Conservation (phyloP, 2,888 invertebrate species). For the Alentia gelatinosa region DNA sequence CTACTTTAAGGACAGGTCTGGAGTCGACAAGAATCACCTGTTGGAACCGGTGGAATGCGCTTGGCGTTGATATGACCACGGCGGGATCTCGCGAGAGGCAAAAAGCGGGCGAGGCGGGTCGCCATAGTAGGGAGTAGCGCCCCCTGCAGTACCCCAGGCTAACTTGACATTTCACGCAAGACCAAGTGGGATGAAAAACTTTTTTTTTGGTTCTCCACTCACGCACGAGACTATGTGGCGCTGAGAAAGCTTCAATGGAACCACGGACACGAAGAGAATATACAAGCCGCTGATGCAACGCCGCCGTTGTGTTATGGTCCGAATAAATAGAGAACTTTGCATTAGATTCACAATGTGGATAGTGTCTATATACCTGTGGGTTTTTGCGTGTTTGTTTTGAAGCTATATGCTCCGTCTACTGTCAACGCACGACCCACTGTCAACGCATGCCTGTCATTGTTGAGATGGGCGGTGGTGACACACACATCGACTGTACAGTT, state of each 20-base stretch:
- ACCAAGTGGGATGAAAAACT: background rate
- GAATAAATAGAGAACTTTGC: too few relatives aligned
- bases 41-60: background rate
- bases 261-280: too few relatives aligned
- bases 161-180: background rate
- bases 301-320: too few relatives aligned
- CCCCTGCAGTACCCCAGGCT: background rate
- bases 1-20: too few relatives aligned
- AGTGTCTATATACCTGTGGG: too few relatives aligned
- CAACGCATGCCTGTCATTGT: background rate
- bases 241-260: background rate
- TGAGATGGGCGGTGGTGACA: background rate
- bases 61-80: background rate
- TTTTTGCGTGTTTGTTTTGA: too few relatives aligned
- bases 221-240: background rate
- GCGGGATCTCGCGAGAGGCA: background rate
- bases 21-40: background rate
- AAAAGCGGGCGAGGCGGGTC: background rate
- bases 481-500: background rate
- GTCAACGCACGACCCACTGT: background rate
- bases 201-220: background rate
- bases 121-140: background rate
- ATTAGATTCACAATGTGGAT: too few relatives aligned
- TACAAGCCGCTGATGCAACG: too few relatives aligned
- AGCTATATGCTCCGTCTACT: too few relatives aligned